These are phyloP conservation scores for Oxyruncus cristatus DNA, from an alignment of 2,113 vertebrate species.

Conservation along the genomic window DNA sequence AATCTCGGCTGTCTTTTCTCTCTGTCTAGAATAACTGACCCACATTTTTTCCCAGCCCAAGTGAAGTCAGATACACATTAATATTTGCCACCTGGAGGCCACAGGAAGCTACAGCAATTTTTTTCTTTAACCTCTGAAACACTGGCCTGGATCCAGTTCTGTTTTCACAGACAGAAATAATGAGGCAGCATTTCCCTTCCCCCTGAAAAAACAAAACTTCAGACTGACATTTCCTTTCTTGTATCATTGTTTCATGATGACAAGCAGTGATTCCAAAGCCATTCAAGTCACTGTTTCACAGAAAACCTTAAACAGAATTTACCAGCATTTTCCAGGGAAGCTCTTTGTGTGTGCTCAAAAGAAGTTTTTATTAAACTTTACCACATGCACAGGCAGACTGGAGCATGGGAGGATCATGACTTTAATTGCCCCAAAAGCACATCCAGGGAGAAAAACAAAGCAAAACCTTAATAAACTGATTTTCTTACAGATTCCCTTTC, in stretches of 20 bases:
- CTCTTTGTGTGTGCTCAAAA: neutral
- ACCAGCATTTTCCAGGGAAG: neutral
- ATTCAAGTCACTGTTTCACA: neutral
- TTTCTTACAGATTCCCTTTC: neutral
- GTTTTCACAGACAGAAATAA: neutral
- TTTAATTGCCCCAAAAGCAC: neutral
- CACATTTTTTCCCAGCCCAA: conserved; percentile 1
- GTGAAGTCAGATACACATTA: neutral
- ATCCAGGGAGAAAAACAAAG: neutral
- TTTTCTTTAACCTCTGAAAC: neutral
- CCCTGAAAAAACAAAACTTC: neutral
- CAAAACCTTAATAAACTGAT: neutral
- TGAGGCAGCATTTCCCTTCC: neutral
- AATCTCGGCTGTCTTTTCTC: neutral
- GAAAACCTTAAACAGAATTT: neutral
- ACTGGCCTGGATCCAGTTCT: neutral
- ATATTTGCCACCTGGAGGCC: conserved; percentile 42
- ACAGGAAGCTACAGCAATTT: neutral
- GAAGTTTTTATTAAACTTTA: neutral
- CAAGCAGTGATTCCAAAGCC: neutral
- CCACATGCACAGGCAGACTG: neutral
- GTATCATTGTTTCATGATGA: neutral
- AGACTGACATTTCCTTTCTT: neutral
- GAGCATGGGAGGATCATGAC: neutral
- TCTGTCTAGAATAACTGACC: conserved; percentile 19